Evolutionary conservation across 1,140 invertebrate species (phyloP).

Genomic region (Ephestia elutella): DNA sequence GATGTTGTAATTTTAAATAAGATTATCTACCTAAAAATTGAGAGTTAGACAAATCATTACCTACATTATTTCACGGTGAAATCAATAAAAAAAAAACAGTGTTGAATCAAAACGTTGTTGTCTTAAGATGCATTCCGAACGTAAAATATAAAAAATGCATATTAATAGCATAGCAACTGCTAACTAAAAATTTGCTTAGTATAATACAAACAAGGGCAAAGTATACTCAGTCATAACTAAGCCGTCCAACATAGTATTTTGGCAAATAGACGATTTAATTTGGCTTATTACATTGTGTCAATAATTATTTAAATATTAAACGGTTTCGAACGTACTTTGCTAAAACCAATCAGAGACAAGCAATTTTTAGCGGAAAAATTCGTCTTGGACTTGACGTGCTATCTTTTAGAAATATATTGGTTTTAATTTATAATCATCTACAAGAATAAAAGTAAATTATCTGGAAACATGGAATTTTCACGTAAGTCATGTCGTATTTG

Average conservation of each 20-base stretch:
- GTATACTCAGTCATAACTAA: conserved; percentile 56
- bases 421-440: not conserved
- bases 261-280: conserved; percentile 27
- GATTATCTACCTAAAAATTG: no score
- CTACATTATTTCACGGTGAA: no score
- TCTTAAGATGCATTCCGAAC: conserved; percentile 3
- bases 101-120: not conserved
- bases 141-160: conserved; percentile 1
- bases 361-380: conserved; percentile 35
- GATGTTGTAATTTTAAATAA: no score
- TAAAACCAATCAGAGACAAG: conserved; percentile 19
- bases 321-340: conserved; percentile 19
- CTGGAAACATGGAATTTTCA: conserved; percentile 42
- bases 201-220: conserved; percentile 38
- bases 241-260: conserved; percentile 66
- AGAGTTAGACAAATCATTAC: no score
- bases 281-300: conserved; percentile 3
- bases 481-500: conserved; percentile 54
- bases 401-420: not conserved
- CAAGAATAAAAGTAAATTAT: conserved; percentile 16
- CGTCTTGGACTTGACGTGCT: conserved; percentile 5
- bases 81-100: no score
- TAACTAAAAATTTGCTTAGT: conserved; percentile 1
- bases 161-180: no score
- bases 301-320: not conserved